Base-by-base conservation (phyloP, 2,888 invertebrate species). In the Notocelia uddmanniana region DNA sequence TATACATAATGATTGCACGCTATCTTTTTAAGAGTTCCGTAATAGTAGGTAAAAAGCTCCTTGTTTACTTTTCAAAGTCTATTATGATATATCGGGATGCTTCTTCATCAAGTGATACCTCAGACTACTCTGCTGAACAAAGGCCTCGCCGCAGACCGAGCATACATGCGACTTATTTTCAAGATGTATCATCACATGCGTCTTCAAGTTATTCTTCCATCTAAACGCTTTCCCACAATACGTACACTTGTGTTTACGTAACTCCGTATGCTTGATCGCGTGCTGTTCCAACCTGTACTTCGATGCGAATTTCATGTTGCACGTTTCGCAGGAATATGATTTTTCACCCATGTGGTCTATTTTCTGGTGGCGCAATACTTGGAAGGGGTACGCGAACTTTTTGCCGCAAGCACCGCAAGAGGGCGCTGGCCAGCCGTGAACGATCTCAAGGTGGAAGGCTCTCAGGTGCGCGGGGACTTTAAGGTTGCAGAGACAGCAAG, bases 351-450 rank as follows among this genome's bases (percentile, higher is more conserved):
- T 86, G 64, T 87, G 88, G 10, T 76, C 70, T 0, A 69, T 64
- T 76, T 81, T 85, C 67, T 87, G 87, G 23, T 86, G 86, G 0
- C 76, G 74, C 45, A 85, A 60, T 8, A 86, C 82, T 69, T 78
- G 79, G 71, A 77, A 76, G 0, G 83, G 85, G 67, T 76, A 86
- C 0, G 82, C 76, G 73, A 87, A 87, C 62, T 86, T 87, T 69
- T 84, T 85, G 8, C 85, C 86, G 74, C 87, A 88, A 0, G 83
- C 85, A 0, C 79, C 79, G 67, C 87, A 87, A 0, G 76, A 76
- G 0, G 87, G 87, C 0, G 82, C 78, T 0, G 83, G 83, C 3
- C 85, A 74, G 0, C 85, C 85, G 64, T 87, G 87, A 2, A 76
- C 83, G 48, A 79, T 76, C 63, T 87, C 87, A 37, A 86, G 60